Evolutionary conservation across 2,888 invertebrate genomes (phyloP).

Genomic region (Drosophila neutralis): DNA sequence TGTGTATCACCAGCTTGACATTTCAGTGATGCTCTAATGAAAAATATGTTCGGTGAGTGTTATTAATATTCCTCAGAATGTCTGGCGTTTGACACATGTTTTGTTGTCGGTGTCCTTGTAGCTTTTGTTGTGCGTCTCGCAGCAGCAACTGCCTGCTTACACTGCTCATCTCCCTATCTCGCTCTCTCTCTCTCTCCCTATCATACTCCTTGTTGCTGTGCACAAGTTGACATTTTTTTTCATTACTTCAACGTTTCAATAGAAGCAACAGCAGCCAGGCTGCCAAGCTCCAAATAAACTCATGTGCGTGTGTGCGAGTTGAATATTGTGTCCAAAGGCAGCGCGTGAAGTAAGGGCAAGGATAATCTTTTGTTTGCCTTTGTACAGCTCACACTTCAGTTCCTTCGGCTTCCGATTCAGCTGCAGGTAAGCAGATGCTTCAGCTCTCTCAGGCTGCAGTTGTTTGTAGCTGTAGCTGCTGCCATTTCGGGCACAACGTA

Average conservation of each 20-base stretch:
- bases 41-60: conserved; percentile 78
- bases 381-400: conserved; percentile 55
- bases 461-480: conserved; percentile 29
- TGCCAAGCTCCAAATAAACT: conserved; percentile 28
- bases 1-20: conserved; percentile 61
- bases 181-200: neutral
- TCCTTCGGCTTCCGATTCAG: conserved; percentile 28
- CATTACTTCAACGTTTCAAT: conserved; percentile 78
- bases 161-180: neutral
- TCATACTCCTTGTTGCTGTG: conserved; percentile 8
- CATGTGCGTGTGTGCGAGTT: conserved; percentile 7
- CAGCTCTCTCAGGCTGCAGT: conserved; percentile 4
- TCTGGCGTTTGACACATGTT: conserved; percentile 80
- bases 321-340: conserved; percentile 48
- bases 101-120: conserved; percentile 69
- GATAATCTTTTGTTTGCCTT: conserved; percentile 78
- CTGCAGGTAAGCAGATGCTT: conserved; percentile 52
- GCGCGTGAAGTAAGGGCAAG: conserved; percentile 71
- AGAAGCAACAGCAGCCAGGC: conserved; percentile 58
- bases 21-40: conserved; percentile 74
- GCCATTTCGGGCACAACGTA: conserved; percentile 52
- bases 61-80: conserved; percentile 80
- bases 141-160: conserved; percentile 11
- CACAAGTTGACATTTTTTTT: conserved; percentile 76
- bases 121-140: conserved; percentile 35